These are phyloP conservation scores for Synodontis membranacea DNA, from an alignment of 2,113 vertebrate species.

Conservation along the genomic window DNA sequence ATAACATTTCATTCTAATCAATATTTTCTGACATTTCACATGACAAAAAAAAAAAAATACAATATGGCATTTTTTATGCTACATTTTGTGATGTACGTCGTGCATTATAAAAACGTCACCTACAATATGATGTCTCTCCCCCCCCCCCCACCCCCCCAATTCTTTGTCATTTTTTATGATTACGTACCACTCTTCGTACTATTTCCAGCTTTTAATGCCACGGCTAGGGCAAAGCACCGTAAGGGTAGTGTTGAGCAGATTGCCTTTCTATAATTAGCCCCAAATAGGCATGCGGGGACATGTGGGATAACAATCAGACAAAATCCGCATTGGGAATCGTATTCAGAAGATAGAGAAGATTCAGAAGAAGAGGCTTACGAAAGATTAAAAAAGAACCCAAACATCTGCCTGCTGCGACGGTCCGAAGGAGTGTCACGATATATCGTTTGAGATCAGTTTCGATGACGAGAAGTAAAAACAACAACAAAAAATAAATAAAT, in stretches of 20 bases:
- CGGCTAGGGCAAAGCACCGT: background rate
- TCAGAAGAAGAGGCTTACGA: background rate
- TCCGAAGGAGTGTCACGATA: background rate
- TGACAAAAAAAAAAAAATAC: background rate
- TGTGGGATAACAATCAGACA: background rate
- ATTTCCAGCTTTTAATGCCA: background rate
- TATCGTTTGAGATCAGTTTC: background rate
- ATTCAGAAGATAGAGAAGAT: background rate
- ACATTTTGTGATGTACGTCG: background rate
- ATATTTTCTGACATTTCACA: background rate
- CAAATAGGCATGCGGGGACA: constrained; percentile 10
- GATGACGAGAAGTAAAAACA: background rate
- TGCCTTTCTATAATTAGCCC: constrained; percentile 36
- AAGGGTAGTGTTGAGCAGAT: background rate
- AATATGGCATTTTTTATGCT: no score
- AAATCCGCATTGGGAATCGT: background rate
- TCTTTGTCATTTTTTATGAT: background rate
- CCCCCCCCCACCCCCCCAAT: no score
- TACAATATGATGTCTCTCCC: background rate
- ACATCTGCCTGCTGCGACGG: background rate
- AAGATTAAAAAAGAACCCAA: no score
- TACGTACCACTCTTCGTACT: background rate
- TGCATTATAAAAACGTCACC: background rate
- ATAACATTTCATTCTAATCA: no score
- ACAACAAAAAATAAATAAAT: background rate